Evolutionary conservation across 2,797 vertebrate genomes (phyloP).

Genomic region (Eulemur mongoz): DNA sequence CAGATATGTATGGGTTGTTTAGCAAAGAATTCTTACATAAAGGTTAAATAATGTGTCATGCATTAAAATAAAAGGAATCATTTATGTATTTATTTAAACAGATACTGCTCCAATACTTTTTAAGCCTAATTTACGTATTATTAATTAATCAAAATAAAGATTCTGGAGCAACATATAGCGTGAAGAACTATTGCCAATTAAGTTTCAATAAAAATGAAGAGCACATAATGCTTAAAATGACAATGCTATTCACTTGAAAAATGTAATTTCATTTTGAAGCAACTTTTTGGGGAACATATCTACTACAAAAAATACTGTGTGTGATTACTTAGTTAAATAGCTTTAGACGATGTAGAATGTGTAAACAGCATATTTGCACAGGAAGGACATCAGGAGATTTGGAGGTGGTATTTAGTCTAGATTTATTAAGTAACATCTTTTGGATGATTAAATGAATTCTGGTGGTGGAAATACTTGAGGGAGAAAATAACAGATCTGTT

Average conservation of each 20-base stretch:
- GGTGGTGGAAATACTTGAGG: background rate
- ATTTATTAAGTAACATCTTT: background rate
- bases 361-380: background rate
- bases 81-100: constrained; percentile 49
- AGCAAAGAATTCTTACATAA: constrained; percentile 19
- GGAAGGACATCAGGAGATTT: background rate
- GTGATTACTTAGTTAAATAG: background rate
- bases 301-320: background rate
- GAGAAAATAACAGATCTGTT: background rate
- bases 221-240: background rate
- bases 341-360: background rate
- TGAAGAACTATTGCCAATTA: background rate
- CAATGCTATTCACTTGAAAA: background rate
- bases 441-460: background rate
- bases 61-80: constrained; percentile 29
- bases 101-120: background rate
- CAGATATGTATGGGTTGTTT: background rate
- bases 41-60: constrained; percentile 33
- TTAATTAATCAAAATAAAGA: constrained; percentile 46
- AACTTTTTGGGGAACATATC: background rate
- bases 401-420: background rate
- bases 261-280: background rate
- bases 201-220: constrained; percentile 5
- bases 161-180: background rate
- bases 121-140: background rate